These are phyloP conservation scores for Spodoptera frugiperda DNA, from an alignment of 1,140 invertebrate genomes.

Conservation along the genomic window DNA sequence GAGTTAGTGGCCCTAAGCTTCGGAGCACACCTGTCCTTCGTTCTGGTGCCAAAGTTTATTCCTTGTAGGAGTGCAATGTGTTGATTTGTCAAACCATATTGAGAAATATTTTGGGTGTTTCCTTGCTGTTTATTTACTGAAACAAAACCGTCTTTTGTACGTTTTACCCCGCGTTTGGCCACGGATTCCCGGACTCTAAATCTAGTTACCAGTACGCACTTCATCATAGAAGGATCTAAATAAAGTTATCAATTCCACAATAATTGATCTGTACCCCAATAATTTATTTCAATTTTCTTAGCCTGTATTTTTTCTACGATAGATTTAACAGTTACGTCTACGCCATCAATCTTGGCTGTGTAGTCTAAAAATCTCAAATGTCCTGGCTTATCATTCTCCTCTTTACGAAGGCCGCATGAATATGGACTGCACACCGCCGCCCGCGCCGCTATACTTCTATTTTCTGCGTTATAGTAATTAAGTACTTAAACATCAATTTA, in stretches of 20 bases:
- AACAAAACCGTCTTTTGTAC: constrained; percentile 9
- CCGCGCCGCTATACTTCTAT: no score
- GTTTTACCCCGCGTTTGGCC: constrained; percentile 33
- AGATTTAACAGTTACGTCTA: not conserved
- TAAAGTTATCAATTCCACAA: constrained; percentile 46
- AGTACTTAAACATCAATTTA: no score
- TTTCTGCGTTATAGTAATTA: no score
- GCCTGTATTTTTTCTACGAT: not conserved
- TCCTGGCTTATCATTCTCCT: constrained; percentile 22
- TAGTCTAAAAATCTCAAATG: not conserved
- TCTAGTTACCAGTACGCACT: constrained; percentile 48
- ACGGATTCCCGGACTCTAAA: constrained; percentile 45
- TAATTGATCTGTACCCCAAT: no score
- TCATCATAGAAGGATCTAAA: constrained; percentile 50
- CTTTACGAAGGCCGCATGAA: constrained; percentile 7
- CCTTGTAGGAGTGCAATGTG: constrained; percentile 23
- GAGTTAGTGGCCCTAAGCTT: not conserved
- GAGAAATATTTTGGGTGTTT: constrained; percentile 49
- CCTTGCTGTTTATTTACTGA: not conserved
- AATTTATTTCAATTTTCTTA: not conserved
- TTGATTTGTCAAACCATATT: constrained; percentile 51
- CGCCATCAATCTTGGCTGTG: not conserved
- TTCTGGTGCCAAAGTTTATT: not conserved
- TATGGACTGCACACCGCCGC: no score
- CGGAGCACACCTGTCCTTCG: not conserved